Evolutionary conservation across 2,797 vertebrate species (phyloP).

Genomic region (Pseudochromis fuscus): DNA sequence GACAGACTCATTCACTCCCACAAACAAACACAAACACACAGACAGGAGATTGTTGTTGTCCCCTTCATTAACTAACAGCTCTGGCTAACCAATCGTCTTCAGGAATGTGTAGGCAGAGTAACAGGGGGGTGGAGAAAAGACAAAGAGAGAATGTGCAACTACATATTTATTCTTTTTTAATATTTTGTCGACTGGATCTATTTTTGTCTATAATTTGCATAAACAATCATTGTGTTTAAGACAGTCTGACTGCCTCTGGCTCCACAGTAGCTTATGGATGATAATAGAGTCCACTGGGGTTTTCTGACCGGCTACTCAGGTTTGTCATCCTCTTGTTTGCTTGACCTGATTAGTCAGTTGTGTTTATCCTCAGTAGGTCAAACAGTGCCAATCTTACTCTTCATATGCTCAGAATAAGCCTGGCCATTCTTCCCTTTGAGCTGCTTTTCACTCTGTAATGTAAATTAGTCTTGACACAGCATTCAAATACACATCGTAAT

Average conservation of each 20-base stretch:
- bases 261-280: constrained; percentile 9
- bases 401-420: constrained; percentile 4
- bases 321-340: constrained; percentile 50
- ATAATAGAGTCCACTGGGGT: constrained; percentile 9
- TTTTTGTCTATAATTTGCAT: not conserved
- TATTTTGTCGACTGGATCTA: not conserved
- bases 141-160: not conserved
- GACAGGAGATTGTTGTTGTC: constrained; percentile 48
- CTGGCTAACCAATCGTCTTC: constrained; percentile 25
- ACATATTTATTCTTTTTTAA: not conserved
- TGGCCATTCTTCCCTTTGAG: not conserved
- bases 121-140: not conserved
- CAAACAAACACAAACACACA: constrained; percentile 38
- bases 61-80: constrained; percentile 46
- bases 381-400: constrained; percentile 2
- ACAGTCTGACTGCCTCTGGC: not conserved
- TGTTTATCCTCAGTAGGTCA: constrained; percentile 24
- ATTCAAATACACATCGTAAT: not conserved
- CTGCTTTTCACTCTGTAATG: not conserved
- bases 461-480: not conserved
- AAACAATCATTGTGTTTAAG: not conserved
- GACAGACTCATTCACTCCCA: constrained; percentile 37
- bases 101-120: constrained; percentile 47
- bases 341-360: constrained; percentile 49
- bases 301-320: constrained; percentile 41